A percentile compares a stretch with the other conserved stretches of the same genome.
phyloP scores from a whole-genome alignment of 1,140 invertebrate species.

The Prorops nasuta region DNA sequence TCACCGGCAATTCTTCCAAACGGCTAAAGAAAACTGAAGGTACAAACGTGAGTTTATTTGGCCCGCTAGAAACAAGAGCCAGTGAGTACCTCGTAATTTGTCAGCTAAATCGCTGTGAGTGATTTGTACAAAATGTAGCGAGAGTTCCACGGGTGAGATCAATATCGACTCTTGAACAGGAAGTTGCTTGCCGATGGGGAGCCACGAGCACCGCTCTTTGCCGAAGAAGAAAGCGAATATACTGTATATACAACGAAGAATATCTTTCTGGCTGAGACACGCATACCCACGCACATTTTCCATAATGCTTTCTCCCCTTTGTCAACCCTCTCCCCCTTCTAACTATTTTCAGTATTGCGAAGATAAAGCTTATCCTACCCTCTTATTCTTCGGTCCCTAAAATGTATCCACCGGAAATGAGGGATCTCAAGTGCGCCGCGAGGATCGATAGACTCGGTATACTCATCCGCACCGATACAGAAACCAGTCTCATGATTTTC shows the following conservation, averaged over 20 bases:
- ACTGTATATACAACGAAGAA: conserved; percentile 18
- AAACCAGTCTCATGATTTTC: background rate
- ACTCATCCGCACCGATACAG: background rate
- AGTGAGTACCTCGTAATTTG: no score
- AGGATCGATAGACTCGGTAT: background rate
- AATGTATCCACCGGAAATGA: conserved; percentile 13
- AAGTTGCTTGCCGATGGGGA: no score
- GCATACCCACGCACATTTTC: conserved; percentile 1
- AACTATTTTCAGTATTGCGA: background rate
- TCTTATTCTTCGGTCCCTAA: background rate
- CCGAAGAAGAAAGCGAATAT: conserved; percentile 2
- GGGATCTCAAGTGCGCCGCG: conserved; percentile 1
- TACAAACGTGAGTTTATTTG: no score
- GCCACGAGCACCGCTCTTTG: no score
- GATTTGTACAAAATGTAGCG: no score
- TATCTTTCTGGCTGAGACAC: conserved; percentile 9
- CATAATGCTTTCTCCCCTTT: background rate
- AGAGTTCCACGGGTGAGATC: no score
- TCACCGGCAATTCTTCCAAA: no score
- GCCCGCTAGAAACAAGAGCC: no score
- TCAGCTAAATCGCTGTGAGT: no score
- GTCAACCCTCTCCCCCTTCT: background rate
- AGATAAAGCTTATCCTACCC: conserved; percentile 5
- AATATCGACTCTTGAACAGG: no score
- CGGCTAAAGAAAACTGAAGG: no score